Percentiles rank a stretch among this genome's conserved stretches.
Conservation (phyloP, 2,888 invertebrate species). For the Diachrysia chrysitis region DNA sequence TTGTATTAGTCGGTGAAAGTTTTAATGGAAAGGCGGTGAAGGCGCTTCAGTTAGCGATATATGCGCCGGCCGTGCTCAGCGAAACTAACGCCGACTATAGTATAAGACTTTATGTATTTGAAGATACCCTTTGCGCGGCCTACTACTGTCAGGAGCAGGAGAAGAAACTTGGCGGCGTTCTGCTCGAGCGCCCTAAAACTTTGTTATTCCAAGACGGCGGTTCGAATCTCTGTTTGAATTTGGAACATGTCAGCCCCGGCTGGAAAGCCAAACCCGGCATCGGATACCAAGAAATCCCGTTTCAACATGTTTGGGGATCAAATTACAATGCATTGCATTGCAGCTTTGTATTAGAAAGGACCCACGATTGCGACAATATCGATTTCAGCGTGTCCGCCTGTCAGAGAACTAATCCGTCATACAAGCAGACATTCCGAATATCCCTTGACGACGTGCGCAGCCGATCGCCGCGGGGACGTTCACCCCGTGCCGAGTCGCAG, state of each 20-base stretch:
- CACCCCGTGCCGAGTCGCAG: conserved; percentile 84
- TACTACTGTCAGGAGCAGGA: conserved; percentile 95
- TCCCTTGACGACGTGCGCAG: conserved; percentile 83
- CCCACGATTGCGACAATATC: conserved; percentile 88
- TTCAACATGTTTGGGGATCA: conserved; percentile 96
- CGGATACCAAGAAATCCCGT: conserved; percentile 96
- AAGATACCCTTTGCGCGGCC: conserved; percentile 98
- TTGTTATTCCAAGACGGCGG: conserved; percentile 97
- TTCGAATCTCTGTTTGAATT: conserved; percentile 95
- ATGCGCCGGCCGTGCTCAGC: conserved; percentile 93
- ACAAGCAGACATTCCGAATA: conserved; percentile 87
- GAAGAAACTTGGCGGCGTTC: conserved; percentile 94
- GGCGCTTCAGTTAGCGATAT: conserved; percentile 95
- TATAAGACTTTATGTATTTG: conserved; percentile 97
- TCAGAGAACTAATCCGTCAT: conserved; percentile 86
- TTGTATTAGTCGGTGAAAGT: conserved; percentile 97
- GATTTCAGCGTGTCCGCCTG: conserved; percentile 85
- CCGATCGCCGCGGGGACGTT: conserved; percentile 83
- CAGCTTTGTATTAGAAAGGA: conserved; percentile 94
- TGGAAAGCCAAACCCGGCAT: conserved; percentile 97
- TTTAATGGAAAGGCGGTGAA: conserved; percentile 92
- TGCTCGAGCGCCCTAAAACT: conserved; percentile 96
- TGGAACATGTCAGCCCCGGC: conserved; percentile 96
- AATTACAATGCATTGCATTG: conserved; percentile 96
- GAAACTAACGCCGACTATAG: conserved; percentile 93